Evolutionary conservation across 2,797 vertebrate genomes (phyloP).

Genomic region (Eulemur coronatus): DNA sequence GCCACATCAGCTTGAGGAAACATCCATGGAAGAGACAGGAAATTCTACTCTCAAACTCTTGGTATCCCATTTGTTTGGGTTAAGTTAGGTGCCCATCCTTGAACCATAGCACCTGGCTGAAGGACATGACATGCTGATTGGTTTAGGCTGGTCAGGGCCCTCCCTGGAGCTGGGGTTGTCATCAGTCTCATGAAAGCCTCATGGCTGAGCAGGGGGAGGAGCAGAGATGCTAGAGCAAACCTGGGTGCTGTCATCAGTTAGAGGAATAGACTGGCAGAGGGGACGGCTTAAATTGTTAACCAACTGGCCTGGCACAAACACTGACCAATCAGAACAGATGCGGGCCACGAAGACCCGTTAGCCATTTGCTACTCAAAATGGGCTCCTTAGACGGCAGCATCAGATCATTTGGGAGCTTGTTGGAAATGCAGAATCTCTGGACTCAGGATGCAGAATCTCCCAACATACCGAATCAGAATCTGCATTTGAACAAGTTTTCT

Average conservation of each 20-base stretch:
- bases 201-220: neutral
- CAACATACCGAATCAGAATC: neutral
- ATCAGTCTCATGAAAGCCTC: neutral
- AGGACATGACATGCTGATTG: fast-evolving
- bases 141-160: neutral
- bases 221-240: neutral
- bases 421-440: neutral
- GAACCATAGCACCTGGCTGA: neutral
- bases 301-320: neutral
- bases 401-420: neutral
- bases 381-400: fast-evolving
- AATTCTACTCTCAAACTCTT: neutral
- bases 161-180: neutral
- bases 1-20: neutral
- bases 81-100: neutral
- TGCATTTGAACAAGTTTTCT: neutral
- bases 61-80: neutral
- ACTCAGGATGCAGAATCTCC: neutral
- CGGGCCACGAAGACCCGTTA: neutral
- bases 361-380: neutral
- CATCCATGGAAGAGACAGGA: neutral
- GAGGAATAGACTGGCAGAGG: neutral
- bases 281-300: neutral
- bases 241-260: neutral
- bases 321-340: neutral